Evolutionary conservation across 2,113 vertebrate genomes (phyloP).

Genomic region (Ondatra zibethicus): DNA sequence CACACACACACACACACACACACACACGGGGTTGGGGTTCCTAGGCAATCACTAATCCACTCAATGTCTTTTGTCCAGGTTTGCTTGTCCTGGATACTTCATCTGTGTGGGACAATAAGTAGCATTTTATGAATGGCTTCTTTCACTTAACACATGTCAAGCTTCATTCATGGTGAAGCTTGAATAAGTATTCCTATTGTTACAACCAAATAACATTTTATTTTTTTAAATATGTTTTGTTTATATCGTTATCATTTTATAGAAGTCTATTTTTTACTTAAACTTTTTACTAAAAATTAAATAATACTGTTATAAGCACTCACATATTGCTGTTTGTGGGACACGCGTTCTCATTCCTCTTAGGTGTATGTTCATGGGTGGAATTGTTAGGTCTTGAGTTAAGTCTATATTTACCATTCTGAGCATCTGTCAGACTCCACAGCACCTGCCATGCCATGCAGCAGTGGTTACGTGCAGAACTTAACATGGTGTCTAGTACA

Average conservation of each 20-base stretch:
- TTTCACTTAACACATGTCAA: neutral
- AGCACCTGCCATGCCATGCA: neutral
- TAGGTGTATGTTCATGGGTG: no score
- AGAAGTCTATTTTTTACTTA: neutral
- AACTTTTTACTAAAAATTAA: neutral
- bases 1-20: neutral
- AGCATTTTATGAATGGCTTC: neutral
- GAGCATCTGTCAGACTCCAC: neutral
- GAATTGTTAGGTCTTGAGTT: neutral
- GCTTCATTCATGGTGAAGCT: neutral
- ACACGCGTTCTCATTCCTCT: neutral
- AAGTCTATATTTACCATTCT: neutral
- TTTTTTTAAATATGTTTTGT: neutral
- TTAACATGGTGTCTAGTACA: neutral
- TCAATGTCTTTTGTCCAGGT: neutral
- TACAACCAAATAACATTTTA: neutral
- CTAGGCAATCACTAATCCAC: neutral
- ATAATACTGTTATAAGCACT: neutral
- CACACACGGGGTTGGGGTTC: neutral
- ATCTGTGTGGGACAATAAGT: neutral
- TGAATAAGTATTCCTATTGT: neutral
- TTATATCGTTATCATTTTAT: neutral
- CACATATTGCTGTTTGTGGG: neutral
- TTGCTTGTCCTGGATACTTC: neutral
- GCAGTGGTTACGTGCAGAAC: neutral